Base-by-base conservation (phyloP, 2,888 invertebrate species). In the Drosophila anomalata region DNA sequence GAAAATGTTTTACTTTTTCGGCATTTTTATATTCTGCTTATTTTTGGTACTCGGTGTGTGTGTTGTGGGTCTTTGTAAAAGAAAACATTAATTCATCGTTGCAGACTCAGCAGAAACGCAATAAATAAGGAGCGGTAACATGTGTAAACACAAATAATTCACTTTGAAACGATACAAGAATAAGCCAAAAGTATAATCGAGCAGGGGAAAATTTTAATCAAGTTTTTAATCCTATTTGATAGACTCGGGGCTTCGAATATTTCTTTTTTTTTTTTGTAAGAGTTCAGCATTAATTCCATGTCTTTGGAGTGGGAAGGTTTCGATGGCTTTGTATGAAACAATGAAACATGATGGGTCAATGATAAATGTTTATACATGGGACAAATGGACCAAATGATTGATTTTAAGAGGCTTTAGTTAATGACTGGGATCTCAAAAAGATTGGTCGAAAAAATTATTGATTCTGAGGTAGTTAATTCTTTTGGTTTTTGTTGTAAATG, bases 391-490 rank as follows among this genome's bases (percentile, higher is more conserved):
- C 59, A 75, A 73, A 73, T 65, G 73, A 68, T 86, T 81, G 87
- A 85, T 85, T 67, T 77, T 55, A 33, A 76, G 67, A 50, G 63
- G 75, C 66, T 20, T 59, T 55, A 17, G 31, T 47, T 12, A 33
- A 84, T 75, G 65, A 48, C 33, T 72, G 55, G 75, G 70, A 67
- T 80, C 70, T 63, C 50, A 71, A 68, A 82, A 88, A 76, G 56
- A 39, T 63, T 24, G 41, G 48, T 63, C 24, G 65, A 54, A 72
- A 70, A 84, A 44, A 52, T 61, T 73, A 59, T 79, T 79, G 58
- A 75, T 33, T 24, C 70, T 69, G 60, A 39, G 22, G 42, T 71
- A 65, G 44, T 82, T 82, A 66, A 12, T 44, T 59, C 71, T 69
- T 47, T 76, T 82, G 57, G 59, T 63, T 73, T 87, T 80, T 71